Evolutionary conservation across 2,888 invertebrate species (phyloP).

Genomic region (Anarsia innoxiella): DNA sequence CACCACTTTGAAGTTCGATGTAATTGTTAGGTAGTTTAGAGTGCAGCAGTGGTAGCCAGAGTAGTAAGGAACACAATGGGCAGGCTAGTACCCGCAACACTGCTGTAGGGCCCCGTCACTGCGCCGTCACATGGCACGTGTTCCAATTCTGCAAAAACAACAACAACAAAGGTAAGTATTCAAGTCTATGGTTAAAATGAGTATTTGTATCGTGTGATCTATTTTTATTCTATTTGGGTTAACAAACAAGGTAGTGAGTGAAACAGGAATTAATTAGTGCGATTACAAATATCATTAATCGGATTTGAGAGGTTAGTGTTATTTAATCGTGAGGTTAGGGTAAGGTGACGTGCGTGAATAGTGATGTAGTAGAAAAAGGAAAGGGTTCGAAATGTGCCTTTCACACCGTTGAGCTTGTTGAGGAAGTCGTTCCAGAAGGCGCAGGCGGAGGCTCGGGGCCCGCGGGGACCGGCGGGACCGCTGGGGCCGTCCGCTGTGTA

Average conservation of each 20-base stretch:
- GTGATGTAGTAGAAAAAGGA: too few relatives aligned
- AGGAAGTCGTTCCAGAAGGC: constrained; percentile 98
- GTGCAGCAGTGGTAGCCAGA: constrained; percentile 58
- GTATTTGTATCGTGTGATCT: too few relatives aligned
- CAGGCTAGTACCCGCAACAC: constrained; percentile 59
- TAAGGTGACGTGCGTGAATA: too few relatives aligned
- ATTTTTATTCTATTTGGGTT: too few relatives aligned
- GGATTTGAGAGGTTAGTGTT: too few relatives aligned
- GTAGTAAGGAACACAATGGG: constrained; percentile 58
- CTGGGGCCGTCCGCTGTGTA: constrained; percentile 88
- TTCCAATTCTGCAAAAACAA: constrained; percentile 57
- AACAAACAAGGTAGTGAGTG: not conserved
- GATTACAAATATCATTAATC: too few relatives aligned
- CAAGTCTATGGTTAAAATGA: too few relatives aligned
- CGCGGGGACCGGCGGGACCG: constrained; percentile 76
- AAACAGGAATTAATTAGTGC: not conserved
- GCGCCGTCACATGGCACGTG: constrained; percentile 68
- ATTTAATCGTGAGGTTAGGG: too few relatives aligned
- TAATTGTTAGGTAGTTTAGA: too few relatives aligned
- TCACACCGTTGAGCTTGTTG: constrained; percentile 86
- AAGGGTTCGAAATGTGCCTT: constrained; percentile 3
- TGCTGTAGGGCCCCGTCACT: constrained; percentile 68
- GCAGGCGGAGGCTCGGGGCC: constrained; percentile 90
- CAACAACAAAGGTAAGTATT: too few relatives aligned
- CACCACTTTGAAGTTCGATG: too few relatives aligned